Evolutionary conservation across 2,888 invertebrate species (phyloP).

Genomic region (Diarsia rubi): DNA sequence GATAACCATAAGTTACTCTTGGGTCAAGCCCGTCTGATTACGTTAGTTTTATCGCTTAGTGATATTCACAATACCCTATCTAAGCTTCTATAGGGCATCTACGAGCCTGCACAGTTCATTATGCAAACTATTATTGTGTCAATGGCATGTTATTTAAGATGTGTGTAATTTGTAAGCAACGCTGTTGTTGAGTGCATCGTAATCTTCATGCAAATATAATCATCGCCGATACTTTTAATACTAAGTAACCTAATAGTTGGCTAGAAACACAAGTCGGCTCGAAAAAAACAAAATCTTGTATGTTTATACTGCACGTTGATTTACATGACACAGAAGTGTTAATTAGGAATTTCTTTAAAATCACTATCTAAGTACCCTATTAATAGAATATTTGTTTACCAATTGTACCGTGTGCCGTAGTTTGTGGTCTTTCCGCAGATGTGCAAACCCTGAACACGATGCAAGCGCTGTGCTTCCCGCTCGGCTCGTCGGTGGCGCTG

Average conservation of each 20-base stretch:
- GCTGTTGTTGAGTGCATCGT: slow-evolving; percentile 8
- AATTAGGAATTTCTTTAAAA: not conserved
- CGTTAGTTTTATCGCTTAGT: slow-evolving; percentile 27
- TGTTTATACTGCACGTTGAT: not conserved
- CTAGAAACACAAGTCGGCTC: not conserved
- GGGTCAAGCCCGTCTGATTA: slow-evolving; percentile 23
- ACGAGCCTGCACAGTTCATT: slow-evolving; percentile 14
- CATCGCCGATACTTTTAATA: not conserved
- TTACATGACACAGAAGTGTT: no score
- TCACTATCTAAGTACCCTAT: not conserved
- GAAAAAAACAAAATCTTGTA: not conserved
- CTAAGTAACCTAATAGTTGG: not conserved
- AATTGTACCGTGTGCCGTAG: not conserved
- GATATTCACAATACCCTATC: not conserved
- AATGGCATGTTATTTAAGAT: slow-evolving; percentile 20
- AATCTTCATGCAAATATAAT: not conserved
- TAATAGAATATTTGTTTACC: not conserved
- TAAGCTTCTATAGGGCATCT: not conserved
- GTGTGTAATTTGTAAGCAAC: slow-evolving; percentile 30
- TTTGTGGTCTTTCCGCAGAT: slow-evolving; percentile 81
- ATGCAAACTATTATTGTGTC: slow-evolving; percentile 32
- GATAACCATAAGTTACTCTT: slow-evolving; percentile 42
- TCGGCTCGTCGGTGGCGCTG: slow-evolving; percentile 98
- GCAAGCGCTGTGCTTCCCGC: slow-evolving; percentile 98
- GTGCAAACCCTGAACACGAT: slow-evolving; percentile 99